Evolutionary conservation across 2,797 vertebrate species (phyloP).

Genomic region (Lepilemur septentrionalis): DNA sequence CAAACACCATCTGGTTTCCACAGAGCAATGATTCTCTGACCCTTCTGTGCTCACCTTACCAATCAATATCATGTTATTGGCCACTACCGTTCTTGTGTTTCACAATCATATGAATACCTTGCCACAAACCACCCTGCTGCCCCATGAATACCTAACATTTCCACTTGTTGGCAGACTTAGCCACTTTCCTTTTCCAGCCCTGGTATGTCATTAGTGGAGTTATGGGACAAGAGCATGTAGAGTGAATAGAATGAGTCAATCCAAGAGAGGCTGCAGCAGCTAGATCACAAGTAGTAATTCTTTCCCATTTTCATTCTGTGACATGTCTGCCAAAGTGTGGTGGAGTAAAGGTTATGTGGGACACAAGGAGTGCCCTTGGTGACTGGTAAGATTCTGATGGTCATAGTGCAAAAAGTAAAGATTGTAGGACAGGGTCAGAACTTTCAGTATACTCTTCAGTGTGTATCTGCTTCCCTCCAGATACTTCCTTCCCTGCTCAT

Average conservation of each 20-base stretch:
- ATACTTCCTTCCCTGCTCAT: not conserved
- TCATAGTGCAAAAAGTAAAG: not conserved
- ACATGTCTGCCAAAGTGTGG: not conserved
- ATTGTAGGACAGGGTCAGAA: not conserved
- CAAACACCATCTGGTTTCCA: not conserved
- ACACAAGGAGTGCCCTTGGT: not conserved
- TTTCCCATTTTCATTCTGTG: constrained; percentile 19
- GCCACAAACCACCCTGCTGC: constrained; percentile 27
- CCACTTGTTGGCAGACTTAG: constrained; percentile 26
- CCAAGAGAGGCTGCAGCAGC: constrained; percentile 9
- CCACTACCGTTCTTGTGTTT: not conserved
- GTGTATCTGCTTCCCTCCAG: not conserved
- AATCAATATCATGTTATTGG: not conserved
- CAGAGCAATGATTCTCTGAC: not conserved
- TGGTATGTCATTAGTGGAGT: constrained; percentile 49
- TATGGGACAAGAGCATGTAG: not conserved
- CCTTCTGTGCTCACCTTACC: not conserved
- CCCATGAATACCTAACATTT: constrained; percentile 7
- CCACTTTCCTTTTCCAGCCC: not conserved
- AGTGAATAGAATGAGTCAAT: constrained; percentile 14
- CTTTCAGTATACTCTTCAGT: not conserved
- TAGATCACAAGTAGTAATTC: not conserved
- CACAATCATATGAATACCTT: constrained; percentile 28
- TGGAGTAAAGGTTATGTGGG: not conserved
- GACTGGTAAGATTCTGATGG: not conserved